These are phyloP conservation scores for Megalonaias nervosa DNA, from an alignment of 1,140 invertebrate species.

Conservation along the genomic window DNA sequence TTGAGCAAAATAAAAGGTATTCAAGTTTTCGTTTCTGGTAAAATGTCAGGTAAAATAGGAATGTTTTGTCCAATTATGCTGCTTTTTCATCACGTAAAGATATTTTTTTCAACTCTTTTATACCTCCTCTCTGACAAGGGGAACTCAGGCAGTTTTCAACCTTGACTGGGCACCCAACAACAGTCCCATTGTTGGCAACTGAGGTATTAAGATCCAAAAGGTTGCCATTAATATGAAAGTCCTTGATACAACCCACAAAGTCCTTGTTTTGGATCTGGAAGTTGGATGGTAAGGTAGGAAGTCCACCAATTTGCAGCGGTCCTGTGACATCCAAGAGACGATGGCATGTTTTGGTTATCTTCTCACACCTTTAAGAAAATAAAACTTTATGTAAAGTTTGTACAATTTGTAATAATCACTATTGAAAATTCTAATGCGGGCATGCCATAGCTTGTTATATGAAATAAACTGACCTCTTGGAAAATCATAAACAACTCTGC, in stretches of 20 bases:
- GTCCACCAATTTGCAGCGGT: constrained; percentile 93
- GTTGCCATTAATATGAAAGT: constrained; percentile 89
- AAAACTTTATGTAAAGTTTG: background rate
- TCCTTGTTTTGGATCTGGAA: constrained; percentile 88
- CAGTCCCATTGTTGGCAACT: constrained; percentile 92
- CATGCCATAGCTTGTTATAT: background rate
- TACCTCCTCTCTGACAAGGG: constrained; percentile 88
- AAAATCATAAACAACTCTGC: background rate
- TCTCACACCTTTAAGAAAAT: constrained; percentile 39
- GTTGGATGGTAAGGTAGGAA: constrained; percentile 82
- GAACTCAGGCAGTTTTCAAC: constrained; percentile 83
- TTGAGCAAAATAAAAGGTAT: too few species aligned
- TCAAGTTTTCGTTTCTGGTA: too few species aligned
- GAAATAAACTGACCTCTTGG: background rate
- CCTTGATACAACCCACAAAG: constrained; percentile 92
- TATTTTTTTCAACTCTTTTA: background rate
- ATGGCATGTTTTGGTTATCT: constrained; percentile 78
- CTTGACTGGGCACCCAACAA: constrained; percentile 90
- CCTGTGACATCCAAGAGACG: constrained; percentile 96
- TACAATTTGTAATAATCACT: too few species aligned
- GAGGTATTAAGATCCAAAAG: constrained; percentile 92
- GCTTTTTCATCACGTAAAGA: too few species aligned
- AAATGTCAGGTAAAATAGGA: too few species aligned
- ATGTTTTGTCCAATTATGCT: too few species aligned
- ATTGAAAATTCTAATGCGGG: too few species aligned